phyloP scores from a whole-genome alignment of 2,888 invertebrate genomes.

The Kryphioiulus occultus region DNA sequence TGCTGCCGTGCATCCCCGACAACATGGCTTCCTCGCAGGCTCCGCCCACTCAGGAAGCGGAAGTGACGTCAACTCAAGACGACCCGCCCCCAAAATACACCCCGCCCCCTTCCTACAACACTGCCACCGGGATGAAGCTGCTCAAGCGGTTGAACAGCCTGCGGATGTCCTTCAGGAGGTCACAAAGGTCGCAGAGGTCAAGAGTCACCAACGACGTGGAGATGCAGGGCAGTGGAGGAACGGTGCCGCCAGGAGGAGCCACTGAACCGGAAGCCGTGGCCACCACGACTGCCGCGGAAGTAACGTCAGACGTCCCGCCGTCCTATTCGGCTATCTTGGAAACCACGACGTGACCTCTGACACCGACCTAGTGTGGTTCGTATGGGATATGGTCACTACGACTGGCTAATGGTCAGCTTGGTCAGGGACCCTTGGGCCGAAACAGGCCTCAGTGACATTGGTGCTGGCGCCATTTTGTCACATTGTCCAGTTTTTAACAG shows the following conservation, averaged over 20 bases:
- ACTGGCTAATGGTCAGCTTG: too few species aligned
- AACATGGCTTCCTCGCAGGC: background rate
- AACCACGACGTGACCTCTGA: background rate
- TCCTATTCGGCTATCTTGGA: constrained; percentile 32
- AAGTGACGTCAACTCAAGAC: constrained; percentile 20
- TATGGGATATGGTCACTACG: background rate
- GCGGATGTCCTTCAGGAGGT: constrained; percentile 50
- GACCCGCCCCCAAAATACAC: constrained; percentile 94
- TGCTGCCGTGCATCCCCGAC: background rate
- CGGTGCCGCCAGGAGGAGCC: background rate
- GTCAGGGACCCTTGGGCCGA: too few species aligned
- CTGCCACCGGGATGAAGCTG: constrained; percentile 75
- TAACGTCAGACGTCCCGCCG: constrained; percentile 27
- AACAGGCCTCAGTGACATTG: background rate
- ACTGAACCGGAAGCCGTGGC: background rate
- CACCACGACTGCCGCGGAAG: constrained; percentile 16
- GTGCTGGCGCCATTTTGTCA: background rate
- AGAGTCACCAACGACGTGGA: constrained; percentile 42
- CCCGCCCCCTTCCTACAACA: constrained; percentile 90
- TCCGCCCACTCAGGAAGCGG: background rate
- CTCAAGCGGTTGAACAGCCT: constrained; percentile 55
- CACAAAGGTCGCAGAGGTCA: background rate
- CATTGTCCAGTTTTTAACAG: too few species aligned
- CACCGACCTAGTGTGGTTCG: background rate
- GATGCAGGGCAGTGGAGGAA: background rate